Percentiles rank a stretch among this genome's conserved stretches.
phyloP scores from a whole-genome alignment of 2,113 vertebrate genomes.

The Genyomyrus donnyi region DNA sequence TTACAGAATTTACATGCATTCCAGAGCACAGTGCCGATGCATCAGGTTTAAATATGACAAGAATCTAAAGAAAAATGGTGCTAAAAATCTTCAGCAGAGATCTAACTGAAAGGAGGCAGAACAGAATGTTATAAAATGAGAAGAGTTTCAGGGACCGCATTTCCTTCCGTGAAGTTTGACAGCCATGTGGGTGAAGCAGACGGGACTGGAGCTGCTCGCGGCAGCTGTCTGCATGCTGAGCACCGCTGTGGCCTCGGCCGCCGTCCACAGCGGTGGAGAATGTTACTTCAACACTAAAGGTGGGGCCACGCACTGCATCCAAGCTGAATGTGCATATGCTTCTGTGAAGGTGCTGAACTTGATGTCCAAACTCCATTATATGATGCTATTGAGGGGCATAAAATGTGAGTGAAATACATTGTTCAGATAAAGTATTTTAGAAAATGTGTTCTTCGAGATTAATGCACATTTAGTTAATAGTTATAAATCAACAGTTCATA shows the following conservation, averaged over 20 bases:
- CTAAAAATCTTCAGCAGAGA: background rate
- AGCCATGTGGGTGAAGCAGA: conserved; percentile 26
- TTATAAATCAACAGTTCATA: background rate
- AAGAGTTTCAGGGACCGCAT: background rate
- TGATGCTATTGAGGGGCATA: background rate
- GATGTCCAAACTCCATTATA: background rate
- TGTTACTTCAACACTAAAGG: conserved; percentile 67
- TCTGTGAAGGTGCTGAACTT: background rate
- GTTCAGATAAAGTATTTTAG: background rate
- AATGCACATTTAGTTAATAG: background rate
- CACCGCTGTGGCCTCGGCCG: conserved; percentile 36
- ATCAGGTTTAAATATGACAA: background rate
- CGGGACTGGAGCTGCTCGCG: conserved; percentile 30
- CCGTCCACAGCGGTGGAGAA: conserved; percentile 52
- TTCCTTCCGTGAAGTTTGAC: background rate
- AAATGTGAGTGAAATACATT: background rate
- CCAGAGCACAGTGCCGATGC: background rate
- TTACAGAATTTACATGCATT: background rate
- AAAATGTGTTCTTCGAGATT: background rate
- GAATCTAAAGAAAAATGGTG: background rate
- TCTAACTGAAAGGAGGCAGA: background rate
- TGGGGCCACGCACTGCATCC: conserved; percentile 15
- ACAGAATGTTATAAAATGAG: background rate
- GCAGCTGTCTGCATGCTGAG: conserved; percentile 42
- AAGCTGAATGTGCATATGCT: background rate